These are phyloP conservation scores for Drosophila hamatofila DNA, from an alignment of 2,888 invertebrate genomes.

Conservation along the genomic window DNA sequence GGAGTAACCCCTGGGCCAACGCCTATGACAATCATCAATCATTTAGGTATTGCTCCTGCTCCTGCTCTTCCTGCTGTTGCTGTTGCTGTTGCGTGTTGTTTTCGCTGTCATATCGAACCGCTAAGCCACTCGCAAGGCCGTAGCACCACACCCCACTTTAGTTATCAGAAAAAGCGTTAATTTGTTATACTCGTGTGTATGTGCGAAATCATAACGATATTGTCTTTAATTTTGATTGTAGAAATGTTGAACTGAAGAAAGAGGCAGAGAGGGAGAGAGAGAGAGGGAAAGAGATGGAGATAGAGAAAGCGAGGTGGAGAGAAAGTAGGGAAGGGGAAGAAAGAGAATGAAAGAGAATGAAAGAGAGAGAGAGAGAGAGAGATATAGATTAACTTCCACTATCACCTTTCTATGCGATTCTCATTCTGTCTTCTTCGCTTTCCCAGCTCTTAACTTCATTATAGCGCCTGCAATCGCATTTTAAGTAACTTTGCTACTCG, in stretches of 20 bases:
- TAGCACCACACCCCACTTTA: slow-evolving; percentile 22
- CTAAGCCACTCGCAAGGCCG: slow-evolving; percentile 27
- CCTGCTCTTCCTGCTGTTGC: slow-evolving; percentile 5
- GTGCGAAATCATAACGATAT: slow-evolving; percentile 5
- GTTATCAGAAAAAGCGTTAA: slow-evolving; percentile 27
- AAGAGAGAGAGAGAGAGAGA: not conserved
- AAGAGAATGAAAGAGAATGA: too few relatives aligned
- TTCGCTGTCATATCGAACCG: slow-evolving; percentile 30
- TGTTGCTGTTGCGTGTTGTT: slow-evolving; percentile 44
- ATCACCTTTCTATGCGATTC: not conserved
- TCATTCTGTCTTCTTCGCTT: not conserved
- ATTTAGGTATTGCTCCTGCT: slow-evolving; percentile 62
- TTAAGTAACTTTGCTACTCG: not conserved
- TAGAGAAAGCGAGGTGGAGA: too few relatives aligned
- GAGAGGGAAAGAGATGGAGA: not conserved
- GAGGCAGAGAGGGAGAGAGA: not conserved
- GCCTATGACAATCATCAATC: slow-evolving; percentile 81
- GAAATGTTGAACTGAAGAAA: not conserved
- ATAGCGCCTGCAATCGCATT: not conserved
- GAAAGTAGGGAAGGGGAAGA: too few relatives aligned
- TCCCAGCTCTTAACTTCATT: not conserved
- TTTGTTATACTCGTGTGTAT: slow-evolving; percentile 26
- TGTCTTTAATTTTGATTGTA: slow-evolving; percentile 12
- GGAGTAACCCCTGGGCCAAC: slow-evolving; percentile 13
- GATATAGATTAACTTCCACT: not conserved